These are phyloP conservation scores for Sebastes umbrosus DNA, from an alignment of 2,797 vertebrate genomes.

Conservation along the genomic window DNA sequence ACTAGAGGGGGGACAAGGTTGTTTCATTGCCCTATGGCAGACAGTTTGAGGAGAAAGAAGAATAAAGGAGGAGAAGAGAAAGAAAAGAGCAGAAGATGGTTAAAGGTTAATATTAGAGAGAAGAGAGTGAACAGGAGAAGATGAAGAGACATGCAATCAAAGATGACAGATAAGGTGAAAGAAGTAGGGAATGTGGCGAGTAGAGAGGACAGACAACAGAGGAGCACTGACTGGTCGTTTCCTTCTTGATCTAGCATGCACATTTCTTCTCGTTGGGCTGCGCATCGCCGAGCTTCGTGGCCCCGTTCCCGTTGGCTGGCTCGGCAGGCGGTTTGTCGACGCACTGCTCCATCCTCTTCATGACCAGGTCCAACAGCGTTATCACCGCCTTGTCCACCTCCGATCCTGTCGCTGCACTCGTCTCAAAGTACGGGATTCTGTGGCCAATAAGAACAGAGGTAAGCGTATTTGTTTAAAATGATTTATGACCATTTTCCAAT, in stretches of 20 bases:
- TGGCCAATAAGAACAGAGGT: neutral
- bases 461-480: neutral
- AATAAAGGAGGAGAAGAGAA: neutral
- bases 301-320: slow-evolving; percentile 82
- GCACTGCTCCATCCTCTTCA: slow-evolving; percentile 97
- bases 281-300: slow-evolving; percentile 81
- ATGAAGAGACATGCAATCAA: slow-evolving; percentile 51
- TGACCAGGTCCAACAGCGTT: slow-evolving; percentile 94
- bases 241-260: slow-evolving; percentile 84
- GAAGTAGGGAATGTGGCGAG: slow-evolving; percentile 1
- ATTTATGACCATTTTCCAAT: neutral
- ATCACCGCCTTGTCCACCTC: slow-evolving; percentile 92
- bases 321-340: slow-evolving; percentile 89
- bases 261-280: slow-evolving; percentile 87
- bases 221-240: slow-evolving; percentile 27
- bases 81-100: neutral
- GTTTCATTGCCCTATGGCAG: slow-evolving; percentile 7
- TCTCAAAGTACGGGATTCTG: slow-evolving; percentile 96
- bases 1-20: slow-evolving; percentile 47
- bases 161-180: slow-evolving; percentile 18
- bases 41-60: neutral
- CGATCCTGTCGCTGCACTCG: slow-evolving; percentile 90
- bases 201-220: slow-evolving; percentile 4
- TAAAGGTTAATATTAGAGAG: slow-evolving; percentile 11
- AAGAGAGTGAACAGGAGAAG: neutral